phyloP scores from a whole-genome alignment of 2,888 invertebrate genomes.

The Troides oblongomaculatus region DNA sequence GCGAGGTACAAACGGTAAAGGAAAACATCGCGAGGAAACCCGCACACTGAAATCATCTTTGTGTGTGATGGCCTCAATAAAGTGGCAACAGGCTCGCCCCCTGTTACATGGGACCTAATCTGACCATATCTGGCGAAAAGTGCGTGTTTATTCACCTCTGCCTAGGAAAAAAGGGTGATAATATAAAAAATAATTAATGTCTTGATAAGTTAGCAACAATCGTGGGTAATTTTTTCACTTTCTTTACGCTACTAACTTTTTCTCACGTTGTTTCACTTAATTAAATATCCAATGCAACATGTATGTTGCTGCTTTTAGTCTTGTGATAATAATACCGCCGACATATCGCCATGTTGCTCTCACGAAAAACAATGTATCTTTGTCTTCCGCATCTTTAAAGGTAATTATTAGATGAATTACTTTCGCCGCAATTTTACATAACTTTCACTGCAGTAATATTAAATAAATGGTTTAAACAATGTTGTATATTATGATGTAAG shows the following conservation, averaged over 20 bases:
- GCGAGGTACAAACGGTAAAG: too few species aligned
- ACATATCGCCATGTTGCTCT: constrained; percentile 22
- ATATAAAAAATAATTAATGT: too few species aligned
- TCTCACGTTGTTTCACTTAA: constrained; percentile 7
- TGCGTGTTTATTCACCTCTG: too few species aligned
- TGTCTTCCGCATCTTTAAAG: constrained; percentile 28
- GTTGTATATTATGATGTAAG: neutral
- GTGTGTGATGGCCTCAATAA: too few species aligned
- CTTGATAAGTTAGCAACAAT: neutral
- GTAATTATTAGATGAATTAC: constrained; percentile 26
- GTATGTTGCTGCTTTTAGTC: constrained; percentile 18
- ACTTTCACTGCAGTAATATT: constrained; percentile 18
- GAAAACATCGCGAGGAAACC: too few species aligned
- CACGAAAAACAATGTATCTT: constrained; percentile 31
- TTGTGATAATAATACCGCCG: constrained; percentile 17
- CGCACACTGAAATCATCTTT: too few species aligned
- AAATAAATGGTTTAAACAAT: too few species aligned
- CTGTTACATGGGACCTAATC: too few species aligned
- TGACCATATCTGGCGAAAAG: too few species aligned
- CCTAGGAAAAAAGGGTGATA: too few species aligned
- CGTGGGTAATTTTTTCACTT: neutral
- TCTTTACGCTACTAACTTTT: neutral
- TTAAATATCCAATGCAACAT: constrained; percentile 5
- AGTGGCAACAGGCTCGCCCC: too few species aligned
- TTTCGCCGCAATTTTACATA: constrained; percentile 18